Base-by-base conservation (phyloP, 1,140 invertebrate genomes). In the Pseudobourletiella spinata region DNA sequence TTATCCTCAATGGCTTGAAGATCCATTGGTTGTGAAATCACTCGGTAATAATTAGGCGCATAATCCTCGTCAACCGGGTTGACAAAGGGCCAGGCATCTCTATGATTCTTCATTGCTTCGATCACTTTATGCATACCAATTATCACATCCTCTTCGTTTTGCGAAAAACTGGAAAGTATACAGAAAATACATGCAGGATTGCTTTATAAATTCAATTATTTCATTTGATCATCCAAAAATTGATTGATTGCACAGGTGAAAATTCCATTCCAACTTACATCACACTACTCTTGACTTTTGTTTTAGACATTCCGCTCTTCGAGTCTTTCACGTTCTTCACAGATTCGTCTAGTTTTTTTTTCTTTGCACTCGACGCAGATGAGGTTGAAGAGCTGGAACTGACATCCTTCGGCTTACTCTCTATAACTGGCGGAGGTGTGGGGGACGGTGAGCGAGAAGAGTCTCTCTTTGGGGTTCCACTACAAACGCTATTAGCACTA, bases 71-170 rank as follows among this genome's bases (percentile, higher is more conserved):
- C 88, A 1, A 95, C 90, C 2, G 90, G 87, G 74, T 91, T 87
- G 69, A 87, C 79, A 74, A 95, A 95, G 1, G 91, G 91, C 91
- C 91, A 95, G 2, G 91, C 88, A 74, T 94, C 89, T 63, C 87
- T 83, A 72, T 92, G 88, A 70, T 85, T 84, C 71, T 88, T 89
- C 1, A 93, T 76, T 71, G 85, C 83, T 72, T 91, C 86, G 29
- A 93, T 77, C 30, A 92, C 86, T 77, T 91, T 91, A 74, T 90
- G 87, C 86, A 91, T 88, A 35, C 89, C 89, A 59, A 87, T 88
- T 72, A 86, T 83, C 46, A 90, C 79, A 72, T 91, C 88, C 72
- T 91, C 89, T 66, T 88, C 85, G 39, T 81, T 84, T 77, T 86
- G 83, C 63, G 81, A 80, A 74, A 87, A 87, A 74, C 85, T 87